Base-by-base conservation (phyloP, 2,113 vertebrate genomes). In the Grammomys dolichurus region DNA sequence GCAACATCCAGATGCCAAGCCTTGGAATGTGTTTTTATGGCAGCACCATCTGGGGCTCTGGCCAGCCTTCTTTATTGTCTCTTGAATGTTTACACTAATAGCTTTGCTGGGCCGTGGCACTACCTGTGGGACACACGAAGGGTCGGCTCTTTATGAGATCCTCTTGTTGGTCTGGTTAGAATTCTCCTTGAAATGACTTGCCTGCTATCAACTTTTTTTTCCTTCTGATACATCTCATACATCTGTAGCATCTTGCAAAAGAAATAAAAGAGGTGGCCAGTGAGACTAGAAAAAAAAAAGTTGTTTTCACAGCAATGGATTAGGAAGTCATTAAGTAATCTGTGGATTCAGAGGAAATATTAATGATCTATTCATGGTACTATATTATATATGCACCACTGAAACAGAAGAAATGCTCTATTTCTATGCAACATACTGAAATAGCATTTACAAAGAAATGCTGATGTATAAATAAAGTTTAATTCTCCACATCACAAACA, bases 1-100 rank as follows among this genome's bases (percentile, higher is more conserved):
- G 97, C 95, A 97, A 96, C 97, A 95, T 97, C 98, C 98, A 98
- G 97, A 96, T 98, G 98, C 98, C 98, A 98, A 96, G 97, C 93
- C 98, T 56, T 70, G 97, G 96, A 98, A 97, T 97, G 95, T 88
- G 1, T 98, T 98, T 98, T 98, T 98, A 97, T 36, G 93, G 95
- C 89, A 67, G 97, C 98, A 95, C 97, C 97, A 98, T 98, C 98
- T 98, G 98, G 90, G 93, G 95, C 82, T 97, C 97, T 97, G 95
- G 98, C 91, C 73, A 33, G 95, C 96, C 96, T 94, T 65, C 97
- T 97, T 98, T 95, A 97, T 90, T 97, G 87, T 97, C 65, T 97
- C 85, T 93, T 96, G 75, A 69, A 90, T 98, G 87, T 93, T 93
- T 98, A 94, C 69, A 85, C 77, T 98, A 97, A 95, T 96, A 90